Percentiles rank a stretch among this genome's conserved stretches.
phyloP scores from a whole-genome alignment of 2,888 invertebrate genomes.

The Amphipoea lucens region DNA sequence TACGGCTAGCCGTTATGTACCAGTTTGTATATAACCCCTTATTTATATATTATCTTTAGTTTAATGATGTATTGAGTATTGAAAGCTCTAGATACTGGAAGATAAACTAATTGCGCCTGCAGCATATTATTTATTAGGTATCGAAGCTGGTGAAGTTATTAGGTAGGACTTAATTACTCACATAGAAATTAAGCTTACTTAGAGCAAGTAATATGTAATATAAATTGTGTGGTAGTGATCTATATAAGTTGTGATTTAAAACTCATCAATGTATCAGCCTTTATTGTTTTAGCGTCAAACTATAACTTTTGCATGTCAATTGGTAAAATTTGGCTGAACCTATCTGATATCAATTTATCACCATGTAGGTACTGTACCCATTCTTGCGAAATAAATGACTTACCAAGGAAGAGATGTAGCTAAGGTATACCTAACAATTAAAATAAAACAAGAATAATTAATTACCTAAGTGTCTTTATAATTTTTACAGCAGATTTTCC shows the following conservation, averaged over 20 bases:
- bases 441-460: background rate
- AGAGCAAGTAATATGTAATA: background rate
- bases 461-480: background rate
- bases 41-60: slow-evolving; percentile 39
- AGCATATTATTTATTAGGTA: slow-evolving; percentile 10
- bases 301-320: too few species aligned
- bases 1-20: slow-evolving; percentile 43
- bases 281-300: too few species aligned
- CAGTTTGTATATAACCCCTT: slow-evolving; percentile 36
- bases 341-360: too few species aligned
- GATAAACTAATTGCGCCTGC: slow-evolving; percentile 19
- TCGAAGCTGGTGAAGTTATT: background rate
- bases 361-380: too few species aligned
- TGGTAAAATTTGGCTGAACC: too few species aligned
- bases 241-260: too few species aligned
- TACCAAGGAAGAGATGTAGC: background rate
- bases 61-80: slow-evolving; percentile 30
- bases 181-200: background rate
- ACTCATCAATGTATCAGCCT: too few species aligned
- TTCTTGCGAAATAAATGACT: too few species aligned
- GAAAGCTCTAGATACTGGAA: slow-evolving; percentile 9
- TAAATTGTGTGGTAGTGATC: too few species aligned
- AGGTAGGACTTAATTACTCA: background rate
- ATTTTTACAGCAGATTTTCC: background rate
- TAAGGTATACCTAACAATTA: too few species aligned